Evolutionary conservation across 2,113 vertebrate species (phyloP).

Genomic region (Ptilonorhynchus violaceus): DNA sequence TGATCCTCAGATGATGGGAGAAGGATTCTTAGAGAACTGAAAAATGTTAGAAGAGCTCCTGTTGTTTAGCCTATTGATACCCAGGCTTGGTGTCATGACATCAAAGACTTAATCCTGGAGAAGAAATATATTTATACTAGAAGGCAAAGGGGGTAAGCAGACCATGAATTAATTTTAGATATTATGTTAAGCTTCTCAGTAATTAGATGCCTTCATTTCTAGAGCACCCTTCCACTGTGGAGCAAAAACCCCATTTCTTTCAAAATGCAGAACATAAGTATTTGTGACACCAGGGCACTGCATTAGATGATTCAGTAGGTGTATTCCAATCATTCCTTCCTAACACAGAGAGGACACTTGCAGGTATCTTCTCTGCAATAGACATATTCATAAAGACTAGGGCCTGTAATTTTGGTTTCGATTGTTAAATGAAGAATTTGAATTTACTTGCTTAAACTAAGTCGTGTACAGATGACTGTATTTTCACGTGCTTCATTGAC

Average conservation of each 20-base stretch:
- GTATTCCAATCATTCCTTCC: neutral
- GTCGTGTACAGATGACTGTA: neutral
- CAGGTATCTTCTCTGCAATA: neutral
- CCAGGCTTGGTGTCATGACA: neutral
- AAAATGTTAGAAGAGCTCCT: neutral
- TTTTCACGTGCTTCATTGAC: rapidly evolving
- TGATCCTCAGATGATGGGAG: neutral
- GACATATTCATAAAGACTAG: neutral
- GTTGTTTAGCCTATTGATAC: neutral
- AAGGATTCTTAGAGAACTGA: neutral
- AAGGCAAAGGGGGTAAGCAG: neutral
- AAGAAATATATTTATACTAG: neutral
- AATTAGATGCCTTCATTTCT: neutral
- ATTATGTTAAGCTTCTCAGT: neutral
- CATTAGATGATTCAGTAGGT: neutral
- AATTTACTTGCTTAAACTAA: neutral
- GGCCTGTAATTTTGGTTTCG: neutral
- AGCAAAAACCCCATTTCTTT: neutral
- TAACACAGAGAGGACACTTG: neutral
- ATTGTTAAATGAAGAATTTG: neutral
- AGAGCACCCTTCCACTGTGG: neutral
- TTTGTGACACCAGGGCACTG: neutral
- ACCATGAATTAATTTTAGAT: neutral
- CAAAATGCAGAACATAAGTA: neutral
- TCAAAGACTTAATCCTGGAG: neutral